These are phyloP conservation scores for Puma concolor DNA, from an alignment of 2,113 vertebrate species.

Conservation along the genomic window DNA sequence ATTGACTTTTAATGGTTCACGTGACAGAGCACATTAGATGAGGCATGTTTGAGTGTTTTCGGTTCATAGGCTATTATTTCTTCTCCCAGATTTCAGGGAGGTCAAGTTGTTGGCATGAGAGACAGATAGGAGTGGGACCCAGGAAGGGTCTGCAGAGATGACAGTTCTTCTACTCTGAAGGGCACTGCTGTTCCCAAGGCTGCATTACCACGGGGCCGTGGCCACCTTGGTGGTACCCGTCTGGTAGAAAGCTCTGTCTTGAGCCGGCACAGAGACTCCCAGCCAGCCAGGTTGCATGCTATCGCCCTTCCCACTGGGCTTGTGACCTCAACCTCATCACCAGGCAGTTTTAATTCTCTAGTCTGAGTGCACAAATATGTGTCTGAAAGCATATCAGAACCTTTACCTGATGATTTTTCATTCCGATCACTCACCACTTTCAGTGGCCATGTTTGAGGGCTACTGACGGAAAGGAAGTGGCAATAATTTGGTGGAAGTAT, in stretches of 20 bases:
- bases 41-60: background rate
- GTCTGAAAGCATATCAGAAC: background rate
- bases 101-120: background rate
- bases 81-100: background rate
- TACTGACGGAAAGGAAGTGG: background rate
- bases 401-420: background rate
- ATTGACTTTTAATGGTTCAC: constrained; percentile 17
- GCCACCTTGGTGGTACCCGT: rapidly evolving
- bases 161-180: background rate
- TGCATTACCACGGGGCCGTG: rapidly evolving
- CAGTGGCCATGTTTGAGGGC: background rate
- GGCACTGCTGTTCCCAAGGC: background rate
- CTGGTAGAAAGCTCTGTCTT: background rate
- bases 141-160: no score
- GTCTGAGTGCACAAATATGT: background rate
- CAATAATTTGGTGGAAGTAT: background rate
- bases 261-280: background rate
- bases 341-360: background rate
- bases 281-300: background rate
- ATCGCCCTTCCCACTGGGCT: background rate
- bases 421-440: background rate
- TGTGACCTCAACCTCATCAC: background rate
- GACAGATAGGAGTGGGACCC: background rate
- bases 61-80: background rate
- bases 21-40: background rate